phyloP scores from a whole-genome alignment of 1,140 invertebrate species.

The Rhopalosiphum padi region DNA sequence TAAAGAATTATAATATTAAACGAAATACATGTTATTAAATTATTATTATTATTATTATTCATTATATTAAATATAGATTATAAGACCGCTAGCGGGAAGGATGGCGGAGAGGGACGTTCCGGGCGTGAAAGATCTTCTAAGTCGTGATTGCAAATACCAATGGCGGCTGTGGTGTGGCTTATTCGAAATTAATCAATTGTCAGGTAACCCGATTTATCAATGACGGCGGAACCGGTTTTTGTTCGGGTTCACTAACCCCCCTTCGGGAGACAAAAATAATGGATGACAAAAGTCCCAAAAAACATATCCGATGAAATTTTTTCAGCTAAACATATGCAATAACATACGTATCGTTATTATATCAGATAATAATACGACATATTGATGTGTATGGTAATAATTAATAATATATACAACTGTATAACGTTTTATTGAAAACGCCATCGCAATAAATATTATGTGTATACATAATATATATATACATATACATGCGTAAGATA shows the following conservation, averaged over 20 bases:
- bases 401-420: background rate
- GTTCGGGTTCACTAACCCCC: conserved; percentile 49
- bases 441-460: background rate
- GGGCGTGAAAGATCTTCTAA: conserved; percentile 1
- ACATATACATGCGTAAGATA: background rate
- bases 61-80: background rate
- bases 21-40: background rate
- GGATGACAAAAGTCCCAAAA: background rate
- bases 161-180: conserved; percentile 40
- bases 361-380: background rate
- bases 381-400: background rate
- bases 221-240: conserved; percentile 40
- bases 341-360: background rate
- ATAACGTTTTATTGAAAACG: background rate
- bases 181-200: conserved; percentile 57
- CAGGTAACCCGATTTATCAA: conserved; percentile 55
- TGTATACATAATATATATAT: background rate
- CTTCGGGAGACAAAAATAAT: background rate
- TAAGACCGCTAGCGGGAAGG: background rate
- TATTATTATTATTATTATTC: background rate
- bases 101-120: background rate
- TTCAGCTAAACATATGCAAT: background rate
- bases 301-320: background rate
- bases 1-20: background rate
- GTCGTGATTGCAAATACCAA: conserved; percentile 29